phyloP scores from a whole-genome alignment of 2,888 invertebrate species.

The Thera obeliscata region DNA sequence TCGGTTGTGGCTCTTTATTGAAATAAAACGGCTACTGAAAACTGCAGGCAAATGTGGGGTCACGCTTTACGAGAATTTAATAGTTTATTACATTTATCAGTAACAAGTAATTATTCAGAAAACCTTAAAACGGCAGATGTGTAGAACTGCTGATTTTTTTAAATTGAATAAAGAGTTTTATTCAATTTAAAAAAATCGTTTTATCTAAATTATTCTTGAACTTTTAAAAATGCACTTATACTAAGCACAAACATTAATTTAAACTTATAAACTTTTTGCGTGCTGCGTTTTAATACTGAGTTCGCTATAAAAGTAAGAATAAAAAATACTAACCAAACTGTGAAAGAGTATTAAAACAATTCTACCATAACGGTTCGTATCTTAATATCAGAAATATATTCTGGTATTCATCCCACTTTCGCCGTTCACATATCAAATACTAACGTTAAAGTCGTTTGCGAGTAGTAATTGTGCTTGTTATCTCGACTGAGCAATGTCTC shows the following conservation, averaged over 20 bases:
- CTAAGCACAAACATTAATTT: no score
- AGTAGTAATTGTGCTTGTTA: constrained; percentile 55
- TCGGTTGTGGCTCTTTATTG: background rate
- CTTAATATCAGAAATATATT: constrained; percentile 32
- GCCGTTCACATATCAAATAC: constrained; percentile 43
- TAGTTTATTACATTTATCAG: no score
- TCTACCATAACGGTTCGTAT: background rate
- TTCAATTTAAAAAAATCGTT: no score
- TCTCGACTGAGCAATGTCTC: constrained; percentile 50
- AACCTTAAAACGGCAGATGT: no score
- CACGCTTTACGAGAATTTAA: no score
- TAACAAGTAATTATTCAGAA: no score
- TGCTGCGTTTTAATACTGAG: background rate
- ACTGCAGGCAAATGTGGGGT: no score
- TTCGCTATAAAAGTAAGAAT: background rate
- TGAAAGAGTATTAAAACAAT: background rate
- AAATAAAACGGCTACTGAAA: background rate
- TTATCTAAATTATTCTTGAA: no score
- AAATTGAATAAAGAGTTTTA: no score
- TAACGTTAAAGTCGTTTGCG: constrained; percentile 47
- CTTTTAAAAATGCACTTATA: no score
- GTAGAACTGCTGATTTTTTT: no score
- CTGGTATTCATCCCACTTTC: constrained; percentile 29
- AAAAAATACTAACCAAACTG: background rate
- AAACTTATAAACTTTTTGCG: background rate